Conservation (phyloP, 2,888 invertebrate genomes). For the Poecilobothrus nobilitatus region DNA sequence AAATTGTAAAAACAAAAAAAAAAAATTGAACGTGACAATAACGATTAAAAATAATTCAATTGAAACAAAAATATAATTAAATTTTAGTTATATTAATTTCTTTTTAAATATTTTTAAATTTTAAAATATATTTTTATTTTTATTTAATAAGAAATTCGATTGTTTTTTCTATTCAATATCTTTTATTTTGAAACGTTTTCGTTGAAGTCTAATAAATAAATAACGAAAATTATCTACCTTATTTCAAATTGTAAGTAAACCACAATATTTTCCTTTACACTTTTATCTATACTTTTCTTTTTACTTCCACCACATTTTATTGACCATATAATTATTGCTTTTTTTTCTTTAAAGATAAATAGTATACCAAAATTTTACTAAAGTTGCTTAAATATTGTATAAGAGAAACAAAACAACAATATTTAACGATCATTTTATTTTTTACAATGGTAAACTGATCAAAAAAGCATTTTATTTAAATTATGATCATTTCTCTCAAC, state of each 20-base stretch:
- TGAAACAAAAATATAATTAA: background rate
- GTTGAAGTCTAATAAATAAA: background rate
- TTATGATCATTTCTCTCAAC: too few relatives aligned
- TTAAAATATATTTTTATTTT: background rate
- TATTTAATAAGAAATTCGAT: background rate
- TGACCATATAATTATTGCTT: too few relatives aligned
- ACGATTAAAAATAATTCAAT: background rate
- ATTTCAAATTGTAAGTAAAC: background rate
- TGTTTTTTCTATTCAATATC: background rate
- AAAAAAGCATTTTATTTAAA: too few relatives aligned
- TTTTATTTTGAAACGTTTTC: background rate
- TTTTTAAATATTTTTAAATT: too few relatives aligned
- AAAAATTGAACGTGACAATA: background rate
- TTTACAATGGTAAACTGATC: too few relatives aligned
- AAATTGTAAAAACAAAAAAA: background rate
- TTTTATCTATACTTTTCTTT: background rate
- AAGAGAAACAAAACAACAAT: too few relatives aligned
- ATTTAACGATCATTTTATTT: too few relatives aligned
- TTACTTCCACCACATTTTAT: background rate
- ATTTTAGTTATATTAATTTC: too few relatives aligned
- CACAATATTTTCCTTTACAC: background rate
- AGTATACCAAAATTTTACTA: too few relatives aligned
- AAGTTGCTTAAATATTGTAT: too few relatives aligned
- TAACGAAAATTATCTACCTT: background rate
- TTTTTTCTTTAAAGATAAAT: too few relatives aligned